phyloP scores from a whole-genome alignment of 1,140 invertebrate species.

The Dryas iulia region DNA sequence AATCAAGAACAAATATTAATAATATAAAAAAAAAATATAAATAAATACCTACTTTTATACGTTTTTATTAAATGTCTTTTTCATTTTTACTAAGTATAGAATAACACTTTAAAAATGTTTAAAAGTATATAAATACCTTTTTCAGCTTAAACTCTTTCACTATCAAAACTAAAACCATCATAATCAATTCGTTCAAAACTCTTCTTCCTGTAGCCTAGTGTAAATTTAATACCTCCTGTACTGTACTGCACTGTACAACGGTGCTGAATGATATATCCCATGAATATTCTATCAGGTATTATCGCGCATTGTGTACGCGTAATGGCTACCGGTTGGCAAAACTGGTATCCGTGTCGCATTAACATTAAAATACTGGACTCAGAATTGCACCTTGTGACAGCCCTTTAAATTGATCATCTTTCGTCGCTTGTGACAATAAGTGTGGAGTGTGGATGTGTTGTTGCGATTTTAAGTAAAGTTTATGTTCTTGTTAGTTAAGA shows the following conservation, averaged over 20 bases:
- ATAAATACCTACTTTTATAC: no score
- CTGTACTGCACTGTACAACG: neutral
- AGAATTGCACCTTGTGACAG: conserved; percentile 3
- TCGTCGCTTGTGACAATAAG: neutral
- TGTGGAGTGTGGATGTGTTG: no score
- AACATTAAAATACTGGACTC: neutral
- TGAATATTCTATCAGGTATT: conserved; percentile 2
- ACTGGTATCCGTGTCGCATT: conserved; percentile 39
- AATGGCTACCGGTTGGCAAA: conserved; percentile 53
- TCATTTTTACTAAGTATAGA: no score
- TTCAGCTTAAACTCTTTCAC: no score
- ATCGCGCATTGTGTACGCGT: conserved; percentile 43
- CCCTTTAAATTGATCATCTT: neutral
- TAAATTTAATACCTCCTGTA: conserved; percentile 1
- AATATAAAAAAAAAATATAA: no score
- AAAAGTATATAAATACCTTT: no score
- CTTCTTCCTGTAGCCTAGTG: neutral
- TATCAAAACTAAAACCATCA: neutral
- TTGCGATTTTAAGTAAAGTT: no score
- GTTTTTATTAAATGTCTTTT: no score
- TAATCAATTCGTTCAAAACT: neutral
- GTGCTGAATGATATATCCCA: neutral
- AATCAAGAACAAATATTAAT: no score
- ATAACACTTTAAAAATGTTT: no score
- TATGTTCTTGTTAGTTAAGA: no score